phyloP scores from a whole-genome alignment of 92 coral and sea anemone species.

The Hydrozoanthus gracilis region DNA sequence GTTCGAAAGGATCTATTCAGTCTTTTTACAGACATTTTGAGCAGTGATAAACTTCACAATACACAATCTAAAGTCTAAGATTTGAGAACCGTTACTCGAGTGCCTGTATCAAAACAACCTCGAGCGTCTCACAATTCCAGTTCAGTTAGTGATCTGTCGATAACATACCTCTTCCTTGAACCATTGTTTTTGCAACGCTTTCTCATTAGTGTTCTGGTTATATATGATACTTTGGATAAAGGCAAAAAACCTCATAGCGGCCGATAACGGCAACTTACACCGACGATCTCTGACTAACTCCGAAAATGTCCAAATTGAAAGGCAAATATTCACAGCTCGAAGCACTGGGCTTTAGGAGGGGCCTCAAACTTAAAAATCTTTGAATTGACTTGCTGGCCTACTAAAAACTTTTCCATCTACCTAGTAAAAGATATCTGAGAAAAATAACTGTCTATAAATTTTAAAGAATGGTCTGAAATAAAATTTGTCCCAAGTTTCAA shows the following conservation, averaged over 20 bases:
- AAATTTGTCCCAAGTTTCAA: background rate
- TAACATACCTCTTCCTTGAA: conserved; percentile 69
- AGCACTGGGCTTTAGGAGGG: conserved; percentile 28
- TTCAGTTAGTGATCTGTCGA: background rate
- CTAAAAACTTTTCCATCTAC: background rate
- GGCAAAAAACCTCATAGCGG: conserved; percentile 42
- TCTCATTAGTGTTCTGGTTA: conserved; percentile 78
- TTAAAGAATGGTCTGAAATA: background rate
- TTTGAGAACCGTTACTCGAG: conserved; percentile 27
- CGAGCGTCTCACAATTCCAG: conserved; percentile 15
- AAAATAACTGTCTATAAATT: background rate
- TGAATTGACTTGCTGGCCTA: background rate
- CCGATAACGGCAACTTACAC: conserved; percentile 16
- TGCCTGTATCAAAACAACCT: conserved; percentile 31
- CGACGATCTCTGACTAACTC: background rate
- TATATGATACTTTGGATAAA: background rate
- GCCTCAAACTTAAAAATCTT: background rate
- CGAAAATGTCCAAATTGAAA: conserved; percentile 39
- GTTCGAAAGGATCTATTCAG: background rate
- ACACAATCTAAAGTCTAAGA: conserved; percentile 1
- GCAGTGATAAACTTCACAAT: background rate
- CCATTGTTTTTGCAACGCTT: conserved; percentile 85
- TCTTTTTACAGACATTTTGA: background rate
- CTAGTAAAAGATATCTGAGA: background rate
- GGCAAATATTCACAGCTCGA: conserved; percentile 52